phyloP scores from a whole-genome alignment of 2,888 invertebrate genomes.

The Adela reaumurella region DNA sequence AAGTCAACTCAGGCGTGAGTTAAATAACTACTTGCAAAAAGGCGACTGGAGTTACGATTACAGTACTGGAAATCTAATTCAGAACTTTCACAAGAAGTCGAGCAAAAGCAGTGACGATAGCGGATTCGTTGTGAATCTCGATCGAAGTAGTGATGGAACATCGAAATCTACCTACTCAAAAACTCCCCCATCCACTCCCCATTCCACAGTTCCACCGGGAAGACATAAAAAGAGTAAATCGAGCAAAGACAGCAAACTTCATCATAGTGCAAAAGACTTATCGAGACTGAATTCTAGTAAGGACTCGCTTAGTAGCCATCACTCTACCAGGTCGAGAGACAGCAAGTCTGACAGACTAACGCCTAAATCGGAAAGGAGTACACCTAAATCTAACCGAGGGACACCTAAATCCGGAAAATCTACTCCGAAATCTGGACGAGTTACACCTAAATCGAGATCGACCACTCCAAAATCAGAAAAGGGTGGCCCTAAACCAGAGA shows the following conservation, averaged over 20 bases:
- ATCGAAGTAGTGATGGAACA: slow-evolving; percentile 48
- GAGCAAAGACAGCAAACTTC: slow-evolving; percentile 45
- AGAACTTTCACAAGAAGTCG: slow-evolving; percentile 50
- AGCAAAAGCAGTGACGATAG: slow-evolving; percentile 52
- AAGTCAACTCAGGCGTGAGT: slow-evolving; percentile 44
- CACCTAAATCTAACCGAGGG: slow-evolving; percentile 44
- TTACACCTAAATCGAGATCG: slow-evolving; percentile 41
- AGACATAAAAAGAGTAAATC: slow-evolving; percentile 48
- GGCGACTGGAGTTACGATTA: slow-evolving; percentile 52
- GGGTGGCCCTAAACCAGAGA: slow-evolving; percentile 47
- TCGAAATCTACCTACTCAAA: slow-evolving; percentile 49
- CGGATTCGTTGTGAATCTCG: slow-evolving; percentile 49
- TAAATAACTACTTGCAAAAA: slow-evolving; percentile 48
- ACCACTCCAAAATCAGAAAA: slow-evolving; percentile 48
- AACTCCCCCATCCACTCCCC: slow-evolving; percentile 47
- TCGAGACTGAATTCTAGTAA: slow-evolving; percentile 44
- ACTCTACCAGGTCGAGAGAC: slow-evolving; percentile 46
- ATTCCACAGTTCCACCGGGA: slow-evolving; percentile 43
- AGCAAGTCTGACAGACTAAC: slow-evolving; percentile 48
- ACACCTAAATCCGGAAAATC: slow-evolving; percentile 10
- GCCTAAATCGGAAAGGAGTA: slow-evolving; percentile 45
- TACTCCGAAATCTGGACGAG: slow-evolving; percentile 40
- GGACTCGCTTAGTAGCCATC: slow-evolving; percentile 49
- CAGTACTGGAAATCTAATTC: slow-evolving; percentile 45
- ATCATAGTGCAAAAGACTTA: slow-evolving; percentile 33